Evolutionary conservation across 2,113 vertebrate genomes (phyloP).

Genomic region (Cephalopterus ornatus): DNA sequence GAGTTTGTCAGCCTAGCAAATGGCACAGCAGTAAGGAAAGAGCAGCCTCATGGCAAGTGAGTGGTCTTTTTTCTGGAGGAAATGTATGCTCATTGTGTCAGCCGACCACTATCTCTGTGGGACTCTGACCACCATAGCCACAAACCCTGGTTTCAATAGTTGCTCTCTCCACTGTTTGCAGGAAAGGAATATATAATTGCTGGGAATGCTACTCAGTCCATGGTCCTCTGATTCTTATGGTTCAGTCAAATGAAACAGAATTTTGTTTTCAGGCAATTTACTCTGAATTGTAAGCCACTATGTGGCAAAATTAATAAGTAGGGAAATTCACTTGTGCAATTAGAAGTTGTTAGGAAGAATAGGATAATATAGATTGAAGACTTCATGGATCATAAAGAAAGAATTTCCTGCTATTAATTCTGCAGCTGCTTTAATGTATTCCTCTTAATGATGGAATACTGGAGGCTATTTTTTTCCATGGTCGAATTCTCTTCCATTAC

Average conservation of each 20-base stretch:
- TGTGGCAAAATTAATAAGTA: not conserved
- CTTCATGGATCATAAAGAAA: conserved; percentile 43
- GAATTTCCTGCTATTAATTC: conserved; percentile 41
- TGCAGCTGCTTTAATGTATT: conserved; percentile 40
- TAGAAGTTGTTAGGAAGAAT: not conserved
- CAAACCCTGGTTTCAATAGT: not conserved
- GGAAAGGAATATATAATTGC: not conserved
- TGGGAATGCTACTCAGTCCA: not conserved
- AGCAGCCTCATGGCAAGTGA: not conserved
- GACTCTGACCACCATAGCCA: not conserved
- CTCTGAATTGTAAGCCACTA: not conserved
- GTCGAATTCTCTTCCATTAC: conserved; percentile 48
- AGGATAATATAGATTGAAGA: not conserved
- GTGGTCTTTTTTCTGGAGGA: not conserved
- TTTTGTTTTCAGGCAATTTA: not conserved
- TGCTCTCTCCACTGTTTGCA: not conserved
- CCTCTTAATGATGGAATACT: conserved; percentile 36
- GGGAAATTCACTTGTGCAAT: not conserved
- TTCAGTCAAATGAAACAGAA: not conserved
- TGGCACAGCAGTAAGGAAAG: not conserved
- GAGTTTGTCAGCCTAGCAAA: conserved; percentile 42
- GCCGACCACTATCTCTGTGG: not conserved
- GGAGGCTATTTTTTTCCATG: conserved; percentile 38
- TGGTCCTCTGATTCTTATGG: not conserved
- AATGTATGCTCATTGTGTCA: not conserved